Percentiles rank a stretch among this genome's conserved stretches.
Evolutionary conservation across 2,888 invertebrate species (phyloP).

Genomic region (Cephus pygmeus): DNA sequence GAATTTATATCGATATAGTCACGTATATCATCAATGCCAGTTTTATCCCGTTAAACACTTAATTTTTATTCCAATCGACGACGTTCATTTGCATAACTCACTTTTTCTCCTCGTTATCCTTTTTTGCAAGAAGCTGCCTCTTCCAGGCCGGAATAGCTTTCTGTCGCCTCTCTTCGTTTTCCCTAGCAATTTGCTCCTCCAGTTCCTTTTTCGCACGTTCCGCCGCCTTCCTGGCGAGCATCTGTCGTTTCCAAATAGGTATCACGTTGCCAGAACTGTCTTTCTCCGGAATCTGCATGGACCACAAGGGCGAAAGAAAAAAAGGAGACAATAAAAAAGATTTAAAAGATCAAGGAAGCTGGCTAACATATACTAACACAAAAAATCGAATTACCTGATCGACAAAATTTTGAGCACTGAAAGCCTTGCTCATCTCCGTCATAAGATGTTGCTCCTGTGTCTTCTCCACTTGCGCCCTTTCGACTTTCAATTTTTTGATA

Average conservation of each 20-base stretch:
- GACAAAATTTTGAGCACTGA: conserved; percentile 87
- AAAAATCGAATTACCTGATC: conserved; percentile 78
- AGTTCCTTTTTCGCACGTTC: conserved; percentile 92
- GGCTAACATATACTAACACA: not conserved
- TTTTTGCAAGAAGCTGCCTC: conserved; percentile 84
- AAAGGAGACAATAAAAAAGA: conserved; percentile 5
- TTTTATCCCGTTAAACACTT: not conserved
- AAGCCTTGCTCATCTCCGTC: conserved; percentile 85
- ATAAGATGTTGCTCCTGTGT: conserved; percentile 85
- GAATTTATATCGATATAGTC: not conserved
- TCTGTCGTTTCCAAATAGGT: conserved; percentile 95
- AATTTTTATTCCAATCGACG: not conserved
- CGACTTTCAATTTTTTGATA: conserved; percentile 93
- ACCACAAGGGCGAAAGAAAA: not conserved
- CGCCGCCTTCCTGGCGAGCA: conserved; percentile 94
- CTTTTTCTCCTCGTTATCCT: conserved; percentile 85
- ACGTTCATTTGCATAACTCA: conserved; percentile 58
- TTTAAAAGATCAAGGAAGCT: not conserved
- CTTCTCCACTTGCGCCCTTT: conserved; percentile 86
- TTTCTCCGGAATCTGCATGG: conserved; percentile 83
- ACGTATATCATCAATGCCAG: not conserved
- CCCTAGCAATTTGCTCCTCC: conserved; percentile 85
- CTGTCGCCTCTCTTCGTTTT: conserved; percentile 86
- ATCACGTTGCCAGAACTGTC: conserved; percentile 90
- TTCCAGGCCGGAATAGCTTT: conserved; percentile 95